Percentiles rank a stretch among this genome's conserved stretches.
Conservation (phyloP, 2,797 vertebrate genomes). For the Saxicola maurus region DNA sequence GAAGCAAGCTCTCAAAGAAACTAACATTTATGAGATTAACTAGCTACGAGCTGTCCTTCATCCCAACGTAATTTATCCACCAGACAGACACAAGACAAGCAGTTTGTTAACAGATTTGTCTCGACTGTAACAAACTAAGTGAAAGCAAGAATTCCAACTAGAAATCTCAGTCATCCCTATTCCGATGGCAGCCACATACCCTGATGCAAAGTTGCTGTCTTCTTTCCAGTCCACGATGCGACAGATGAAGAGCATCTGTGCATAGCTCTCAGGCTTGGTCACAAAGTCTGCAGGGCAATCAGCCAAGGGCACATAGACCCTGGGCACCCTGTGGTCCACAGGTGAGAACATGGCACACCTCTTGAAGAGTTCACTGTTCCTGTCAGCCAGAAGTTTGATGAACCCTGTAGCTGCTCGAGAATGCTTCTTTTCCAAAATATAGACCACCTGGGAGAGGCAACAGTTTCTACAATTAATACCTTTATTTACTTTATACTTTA, state of each 20-base stretch:
- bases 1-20: not conserved
- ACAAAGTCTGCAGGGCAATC: slow-evolving; percentile 88
- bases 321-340: slow-evolving; percentile 90
- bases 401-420: slow-evolving; percentile 89
- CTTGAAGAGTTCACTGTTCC: slow-evolving; percentile 77
- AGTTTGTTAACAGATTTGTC: not conserved
- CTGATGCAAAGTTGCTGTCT: slow-evolving; percentile 90
- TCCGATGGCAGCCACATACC: slow-evolving; percentile 72
- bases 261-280: slow-evolving; percentile 80
- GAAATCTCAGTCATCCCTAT: not conserved
- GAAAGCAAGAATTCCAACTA: not conserved
- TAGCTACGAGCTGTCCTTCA: not conserved
- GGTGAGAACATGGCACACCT: slow-evolving; percentile 92
- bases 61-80: not conserved
- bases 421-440: slow-evolving; percentile 91
- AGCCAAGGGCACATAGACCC: slow-evolving; percentile 83
- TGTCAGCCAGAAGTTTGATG: slow-evolving; percentile 88
- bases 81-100: not conserved
- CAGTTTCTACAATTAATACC: not conserved
- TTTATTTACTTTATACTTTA: not conserved
- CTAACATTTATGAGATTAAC: not conserved
- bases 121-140: not conserved
- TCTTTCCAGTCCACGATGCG: slow-evolving; percentile 87
- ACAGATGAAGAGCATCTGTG: slow-evolving; percentile 88
- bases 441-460: slow-evolving; percentile 83